These are phyloP conservation scores for Gallinago stenura DNA, from an alignment of 2,797 vertebrate genomes.

Conservation along the genomic window DNA sequence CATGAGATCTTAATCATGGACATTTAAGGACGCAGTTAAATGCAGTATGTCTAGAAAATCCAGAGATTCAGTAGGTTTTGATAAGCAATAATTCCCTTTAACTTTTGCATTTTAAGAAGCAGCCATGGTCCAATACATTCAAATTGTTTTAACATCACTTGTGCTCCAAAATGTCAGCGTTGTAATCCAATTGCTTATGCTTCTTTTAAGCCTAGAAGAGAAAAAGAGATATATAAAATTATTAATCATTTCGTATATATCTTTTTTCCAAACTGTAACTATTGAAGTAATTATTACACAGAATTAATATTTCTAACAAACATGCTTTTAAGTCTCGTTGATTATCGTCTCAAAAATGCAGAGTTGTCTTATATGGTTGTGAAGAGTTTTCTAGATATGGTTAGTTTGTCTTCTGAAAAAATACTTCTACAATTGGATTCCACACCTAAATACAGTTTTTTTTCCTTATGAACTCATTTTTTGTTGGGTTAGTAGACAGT, in stretches of 20 bases:
- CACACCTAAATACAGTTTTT: neutral
- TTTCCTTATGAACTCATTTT: neutral
- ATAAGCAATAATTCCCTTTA: slow-evolving; percentile 38
- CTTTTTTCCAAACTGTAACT: neutral
- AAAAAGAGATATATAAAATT: neutral
- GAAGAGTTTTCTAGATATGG: neutral
- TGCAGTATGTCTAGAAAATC: slow-evolving; percentile 23
- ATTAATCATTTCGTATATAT: slow-evolving; percentile 33
- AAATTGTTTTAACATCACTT: slow-evolving; percentile 45
- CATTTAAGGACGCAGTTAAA: slow-evolving; percentile 72
- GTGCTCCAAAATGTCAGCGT: neutral
- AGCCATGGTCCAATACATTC: slow-evolving; percentile 47
- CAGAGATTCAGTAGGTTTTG: slow-evolving; percentile 55
- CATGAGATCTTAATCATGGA: slow-evolving; percentile 77
- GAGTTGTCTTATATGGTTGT: neutral
- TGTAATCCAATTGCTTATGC: slow-evolving; percentile 10
- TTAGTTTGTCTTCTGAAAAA: neutral
- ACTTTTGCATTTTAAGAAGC: slow-evolving; percentile 65
- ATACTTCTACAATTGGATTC: neutral
- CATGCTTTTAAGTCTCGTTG: neutral
- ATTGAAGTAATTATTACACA: neutral
- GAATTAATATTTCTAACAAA: neutral
- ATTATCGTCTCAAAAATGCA: neutral
- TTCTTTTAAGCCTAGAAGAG: slow-evolving; percentile 65
- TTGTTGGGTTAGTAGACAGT: neutral